phyloP scores from a whole-genome alignment of 2,113 vertebrate species.

The Ctenomys sociabilis region DNA sequence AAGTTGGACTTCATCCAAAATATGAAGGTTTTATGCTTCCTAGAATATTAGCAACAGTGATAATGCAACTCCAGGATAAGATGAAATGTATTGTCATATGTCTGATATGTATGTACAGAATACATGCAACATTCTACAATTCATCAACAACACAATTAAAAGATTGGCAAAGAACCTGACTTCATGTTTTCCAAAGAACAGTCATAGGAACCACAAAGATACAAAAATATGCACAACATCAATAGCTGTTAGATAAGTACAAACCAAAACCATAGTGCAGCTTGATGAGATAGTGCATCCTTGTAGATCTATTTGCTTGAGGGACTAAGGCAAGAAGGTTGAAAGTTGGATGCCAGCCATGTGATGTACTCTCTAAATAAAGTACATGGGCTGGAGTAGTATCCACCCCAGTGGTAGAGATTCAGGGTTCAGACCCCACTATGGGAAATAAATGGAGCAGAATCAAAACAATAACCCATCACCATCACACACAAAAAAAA shows the following conservation, averaged over 20 bases:
- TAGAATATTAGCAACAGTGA: not conserved
- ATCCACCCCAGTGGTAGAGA: not conserved
- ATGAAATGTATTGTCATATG: not conserved
- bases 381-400: not conserved
- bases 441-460: too few relatives aligned
- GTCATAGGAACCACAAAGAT: too few relatives aligned
- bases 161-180: too few relatives aligned
- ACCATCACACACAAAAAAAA: not conserved
- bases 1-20: not conserved
- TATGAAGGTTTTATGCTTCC: not conserved
- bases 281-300: not conserved
- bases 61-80: not conserved
- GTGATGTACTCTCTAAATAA: not conserved
- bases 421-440: too few relatives aligned
- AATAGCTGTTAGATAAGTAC: not conserved
- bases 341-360: not conserved
- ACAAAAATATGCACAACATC: not conserved
- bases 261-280: not conserved
- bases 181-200: too few relatives aligned
- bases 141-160: too few relatives aligned
- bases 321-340: not conserved
- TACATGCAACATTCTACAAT: not conserved
- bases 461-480: not conserved
- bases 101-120: not conserved
- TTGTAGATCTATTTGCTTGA: not conserved